Evolutionary conservation across 2,888 invertebrate species (phyloP), one percentile per base, ranked within the genome.

Genomic region (Villa cingulata): DNA sequence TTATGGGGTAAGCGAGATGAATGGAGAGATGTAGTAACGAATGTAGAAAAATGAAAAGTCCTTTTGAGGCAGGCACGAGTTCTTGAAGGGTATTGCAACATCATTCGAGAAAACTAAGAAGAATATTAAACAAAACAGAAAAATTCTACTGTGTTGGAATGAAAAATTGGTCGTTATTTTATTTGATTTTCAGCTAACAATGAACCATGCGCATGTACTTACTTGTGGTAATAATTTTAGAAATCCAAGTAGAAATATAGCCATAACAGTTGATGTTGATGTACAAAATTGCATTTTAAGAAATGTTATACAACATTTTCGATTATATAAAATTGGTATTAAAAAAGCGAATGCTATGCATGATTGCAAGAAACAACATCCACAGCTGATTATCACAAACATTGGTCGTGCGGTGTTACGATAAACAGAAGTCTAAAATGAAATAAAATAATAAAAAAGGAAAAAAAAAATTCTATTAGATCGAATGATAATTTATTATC

Each of bases 211-310:
- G 7, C 6, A 27, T 9, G 2, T 12, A 66, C 70, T 70, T 62
- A 75, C 75, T 63, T 67, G 60, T 23, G 72, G 68, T 44, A 74
- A 60, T 58, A 71, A 70, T 54, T 69, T 70, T 38, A 72, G 61
- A 43, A 72, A 67, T 27, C 74, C 74, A 48, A 74, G 60, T 44
- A 72, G 58, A 57, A 74, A 74, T 45, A 74, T 77, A 6, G 79
- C 73, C 76, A 84, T 85, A 43, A 81, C 77, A 59, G 82, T 81
- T 37, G 81, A 77, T 48, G 83, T 70, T 15, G 82, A 78, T 2
- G 78, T 72, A 57, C 80, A 80, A 59, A 80, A 81, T 61, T 82
- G 82, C 56, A 81, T 70, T 65, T 82, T 81, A 43, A 82, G 69
- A 63, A 79, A 79, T 53, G 77, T 74, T 37, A 80, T 64, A 60